Evolutionary conservation across 2,113 vertebrate genomes (phyloP), one percentile per base, ranked within the genome.

Genomic region (Embiotoca jacksoni): DNA sequence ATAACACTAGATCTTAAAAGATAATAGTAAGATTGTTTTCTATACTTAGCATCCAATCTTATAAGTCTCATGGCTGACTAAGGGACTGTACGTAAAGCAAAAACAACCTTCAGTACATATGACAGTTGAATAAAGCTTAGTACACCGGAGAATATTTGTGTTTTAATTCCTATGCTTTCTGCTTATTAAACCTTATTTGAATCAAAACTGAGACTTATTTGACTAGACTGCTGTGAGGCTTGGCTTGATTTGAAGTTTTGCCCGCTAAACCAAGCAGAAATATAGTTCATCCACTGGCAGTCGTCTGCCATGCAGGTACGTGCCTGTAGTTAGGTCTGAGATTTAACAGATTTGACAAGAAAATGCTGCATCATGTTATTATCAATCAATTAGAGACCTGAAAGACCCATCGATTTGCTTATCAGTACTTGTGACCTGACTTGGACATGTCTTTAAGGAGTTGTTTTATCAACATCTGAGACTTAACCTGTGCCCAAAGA

Each of bases 171-270:
- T 23, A 23, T 23, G 23, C 23, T 23, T 23, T 23, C 23, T 23
- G 23, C 23, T 23, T 23, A 23, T 23, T 23, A 23, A 23, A 23
- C 23, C 23, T 23, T 23, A 23, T 23, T 23, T 23, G 23, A 23
- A 53, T 53, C 15, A 39, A 60, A 37, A 44, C n/a, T 44, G 15
- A 70, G 31, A 73, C 39, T 41, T 64, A 23, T 58, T 35, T 31
- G 5, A 49, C 5, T 50, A 16, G 3, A 31, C 52, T 15, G 11
- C 10, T 44, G 41, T 11, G 41, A 31, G 15, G 39, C 11, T 11
- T 14, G 2, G 6, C 36, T 23, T 23, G 23, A 23, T 23, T 23
- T 23, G 23, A 0, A 32, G 54, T 55, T 49, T 49, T 47, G 35
- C 47, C 47, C 0, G 7, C 9, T n/a, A 16, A 46, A 61, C 47